phyloP scores from a whole-genome alignment of 2,888 invertebrate species.

The Chrysomela aeneicollis region DNA sequence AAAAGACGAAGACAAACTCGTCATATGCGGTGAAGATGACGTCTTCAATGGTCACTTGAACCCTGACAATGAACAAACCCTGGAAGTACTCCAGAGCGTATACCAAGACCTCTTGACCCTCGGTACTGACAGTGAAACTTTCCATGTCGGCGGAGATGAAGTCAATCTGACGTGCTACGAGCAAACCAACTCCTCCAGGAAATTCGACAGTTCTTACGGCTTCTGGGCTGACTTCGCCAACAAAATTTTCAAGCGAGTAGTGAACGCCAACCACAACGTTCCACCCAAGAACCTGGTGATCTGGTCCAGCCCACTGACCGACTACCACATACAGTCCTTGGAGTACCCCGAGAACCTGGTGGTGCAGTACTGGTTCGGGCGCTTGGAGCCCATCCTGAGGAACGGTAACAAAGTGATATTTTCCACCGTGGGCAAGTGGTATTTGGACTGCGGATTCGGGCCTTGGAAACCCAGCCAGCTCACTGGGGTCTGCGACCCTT shows the following conservation, averaged over 20 bases:
- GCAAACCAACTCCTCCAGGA: constrained; percentile 48
- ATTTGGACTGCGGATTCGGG: constrained; percentile 86
- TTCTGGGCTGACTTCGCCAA: constrained; percentile 77
- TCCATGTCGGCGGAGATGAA: constrained; percentile 82
- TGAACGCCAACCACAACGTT: constrained; percentile 66
- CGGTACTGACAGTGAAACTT: constrained; percentile 77
- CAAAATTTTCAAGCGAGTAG: constrained; percentile 67
- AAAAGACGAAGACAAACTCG: constrained; percentile 66
- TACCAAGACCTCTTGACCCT: constrained; percentile 76
- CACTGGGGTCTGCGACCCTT: constrained; percentile 83
- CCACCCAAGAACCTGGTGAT: constrained; percentile 67
- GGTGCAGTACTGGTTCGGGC: constrained; percentile 82
- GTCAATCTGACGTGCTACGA: constrained; percentile 80
- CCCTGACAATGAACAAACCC: constrained; percentile 77
- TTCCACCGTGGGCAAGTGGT: constrained; percentile 86
- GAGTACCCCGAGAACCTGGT: constrained; percentile 62
- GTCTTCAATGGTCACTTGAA: constrained; percentile 82
- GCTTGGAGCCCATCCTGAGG: constrained; percentile 73
- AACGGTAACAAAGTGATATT: constrained; percentile 77
- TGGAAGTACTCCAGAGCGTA: constrained; percentile 72
- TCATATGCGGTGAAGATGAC: constrained; percentile 77
- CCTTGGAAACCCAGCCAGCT: constrained; percentile 78
- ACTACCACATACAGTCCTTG: constrained; percentile 48
- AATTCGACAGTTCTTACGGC: constrained; percentile 70
- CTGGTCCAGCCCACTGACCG: constrained; percentile 80